Conservation (phyloP, 2,888 invertebrate genomes). For the Ophion obscuratus region DNA sequence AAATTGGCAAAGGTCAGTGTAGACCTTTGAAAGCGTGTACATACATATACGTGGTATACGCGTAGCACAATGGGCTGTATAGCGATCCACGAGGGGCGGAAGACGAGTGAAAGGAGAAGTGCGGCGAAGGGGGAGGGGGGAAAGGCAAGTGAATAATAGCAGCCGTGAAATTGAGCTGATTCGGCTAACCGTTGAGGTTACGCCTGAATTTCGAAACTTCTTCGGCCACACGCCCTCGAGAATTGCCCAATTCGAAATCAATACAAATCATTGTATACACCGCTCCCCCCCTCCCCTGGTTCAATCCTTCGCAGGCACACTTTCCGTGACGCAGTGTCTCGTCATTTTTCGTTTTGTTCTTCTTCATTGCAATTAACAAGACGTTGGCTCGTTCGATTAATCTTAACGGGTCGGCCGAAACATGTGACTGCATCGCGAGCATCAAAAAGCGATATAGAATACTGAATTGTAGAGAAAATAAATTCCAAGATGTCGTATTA, state of each 20-base stretch:
- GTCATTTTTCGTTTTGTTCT: too few species aligned
- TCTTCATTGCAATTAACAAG: too few species aligned
- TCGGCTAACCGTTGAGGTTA: slow-evolving; percentile 43
- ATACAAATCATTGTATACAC: background rate
- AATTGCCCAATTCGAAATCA: background rate
- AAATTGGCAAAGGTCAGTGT: slow-evolving; percentile 64
- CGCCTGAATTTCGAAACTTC: slow-evolving; percentile 13
- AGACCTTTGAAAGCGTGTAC: slow-evolving; percentile 30
- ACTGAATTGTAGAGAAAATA: too few species aligned
- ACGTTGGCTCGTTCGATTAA: too few species aligned
- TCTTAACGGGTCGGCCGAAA: too few species aligned
- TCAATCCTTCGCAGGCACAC: too few species aligned
- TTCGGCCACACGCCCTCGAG: background rate
- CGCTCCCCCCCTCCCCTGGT: too few species aligned
- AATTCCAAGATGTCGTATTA: too few species aligned
- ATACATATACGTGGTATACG: background rate
- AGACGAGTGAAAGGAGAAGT: slow-evolving; percentile 32
- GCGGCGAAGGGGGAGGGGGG: slow-evolving; percentile 38
- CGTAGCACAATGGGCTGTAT: slow-evolving; percentile 9
- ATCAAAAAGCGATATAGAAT: too few species aligned
- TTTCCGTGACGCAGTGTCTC: too few species aligned
- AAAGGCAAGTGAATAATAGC: slow-evolving; percentile 43
- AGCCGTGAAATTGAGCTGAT: slow-evolving; percentile 53
- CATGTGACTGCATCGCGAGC: too few species aligned
- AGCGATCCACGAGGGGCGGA: slow-evolving; percentile 26